Evolutionary conservation across 2,113 vertebrate species (phyloP).

Genomic region (Cryptotis parvus): DNA sequence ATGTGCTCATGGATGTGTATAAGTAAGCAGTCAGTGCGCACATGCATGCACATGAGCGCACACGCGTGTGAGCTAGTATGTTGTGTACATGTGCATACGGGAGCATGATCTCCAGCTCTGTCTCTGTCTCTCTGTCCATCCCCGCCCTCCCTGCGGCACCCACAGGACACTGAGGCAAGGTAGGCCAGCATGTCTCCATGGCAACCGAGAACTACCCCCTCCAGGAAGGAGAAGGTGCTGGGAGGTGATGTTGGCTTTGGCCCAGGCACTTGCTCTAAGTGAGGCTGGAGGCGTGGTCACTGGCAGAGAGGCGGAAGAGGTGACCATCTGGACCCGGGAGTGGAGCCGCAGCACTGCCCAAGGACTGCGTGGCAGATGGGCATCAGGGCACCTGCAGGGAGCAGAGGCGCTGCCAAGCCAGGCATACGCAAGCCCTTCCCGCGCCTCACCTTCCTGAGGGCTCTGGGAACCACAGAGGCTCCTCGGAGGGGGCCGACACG

Average conservation of each 20-base stretch:
- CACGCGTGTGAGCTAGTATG: too few species aligned
- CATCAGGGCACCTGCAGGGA: not conserved
- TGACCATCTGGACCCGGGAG: constrained; percentile 62
- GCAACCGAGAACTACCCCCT: constrained; percentile 11
- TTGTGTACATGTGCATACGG: too few species aligned
- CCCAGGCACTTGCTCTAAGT: constrained; percentile 18
- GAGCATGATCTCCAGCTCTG: not conserved
- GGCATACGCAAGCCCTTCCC: not conserved
- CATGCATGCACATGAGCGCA: too few species aligned
- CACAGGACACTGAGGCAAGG: not conserved
- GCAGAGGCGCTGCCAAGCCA: not conserved
- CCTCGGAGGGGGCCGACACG: too few species aligned
- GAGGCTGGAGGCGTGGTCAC: not conserved
- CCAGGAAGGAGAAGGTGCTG: not conserved
- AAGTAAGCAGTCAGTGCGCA: not conserved
- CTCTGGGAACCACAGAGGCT: too few species aligned
- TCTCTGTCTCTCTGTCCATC: not conserved
- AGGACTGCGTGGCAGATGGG: constrained; percentile 61
- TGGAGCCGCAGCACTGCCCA: not conserved
- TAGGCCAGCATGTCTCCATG: constrained; percentile 7
- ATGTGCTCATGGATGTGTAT: not conserved
- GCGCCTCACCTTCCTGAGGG: too few species aligned
- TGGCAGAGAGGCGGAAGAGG: not conserved
- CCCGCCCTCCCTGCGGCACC: not conserved
- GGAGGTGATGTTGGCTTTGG: not conserved